A percentile compares a stretch with the other conserved stretches of the same genome.
phyloP scores from a whole-genome alignment of 2,888 invertebrate species.

The Metopia argyrocephala region DNA sequence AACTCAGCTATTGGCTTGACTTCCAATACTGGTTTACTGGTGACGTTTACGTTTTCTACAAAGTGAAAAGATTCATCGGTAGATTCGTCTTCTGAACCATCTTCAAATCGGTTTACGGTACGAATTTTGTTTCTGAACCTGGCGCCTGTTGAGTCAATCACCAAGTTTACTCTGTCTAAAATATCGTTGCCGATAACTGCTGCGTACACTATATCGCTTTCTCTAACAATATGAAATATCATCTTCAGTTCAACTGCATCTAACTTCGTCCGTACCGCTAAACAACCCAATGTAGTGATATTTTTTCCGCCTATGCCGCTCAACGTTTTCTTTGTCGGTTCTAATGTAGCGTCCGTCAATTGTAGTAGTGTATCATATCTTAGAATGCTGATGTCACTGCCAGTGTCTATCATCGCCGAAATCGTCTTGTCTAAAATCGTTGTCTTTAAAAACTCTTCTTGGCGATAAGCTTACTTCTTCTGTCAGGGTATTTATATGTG shows the following conservation, averaged over 20 bases:
- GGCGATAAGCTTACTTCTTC: no score
- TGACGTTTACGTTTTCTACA: no score
- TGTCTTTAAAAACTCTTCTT: no score
- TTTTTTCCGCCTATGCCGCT: not conserved
- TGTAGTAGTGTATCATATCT: not conserved
- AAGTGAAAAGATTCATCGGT: no score
- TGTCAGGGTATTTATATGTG: not conserved
- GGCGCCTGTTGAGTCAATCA: not conserved
- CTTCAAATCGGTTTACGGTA: no score
- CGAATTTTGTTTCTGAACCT: not conserved
- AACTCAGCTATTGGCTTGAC: no score
- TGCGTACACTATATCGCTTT: not conserved
- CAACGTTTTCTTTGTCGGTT: not conserved
- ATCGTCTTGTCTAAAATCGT: not conserved
- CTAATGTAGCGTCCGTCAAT: not conserved
- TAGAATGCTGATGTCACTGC: not conserved
- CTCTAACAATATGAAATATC: not conserved
- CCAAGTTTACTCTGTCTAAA: not conserved
- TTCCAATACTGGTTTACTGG: no score
- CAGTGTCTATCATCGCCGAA: constrained; percentile 31
- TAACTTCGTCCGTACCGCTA: not conserved
- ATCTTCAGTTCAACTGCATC: not conserved
- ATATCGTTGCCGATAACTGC: not conserved
- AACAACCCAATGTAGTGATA: not conserved
- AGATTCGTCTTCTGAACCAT: no score